These are phyloP conservation scores for Prosopocoilus inquinatus DNA, from an alignment of 2,888 invertebrate species.

Conservation along the genomic window DNA sequence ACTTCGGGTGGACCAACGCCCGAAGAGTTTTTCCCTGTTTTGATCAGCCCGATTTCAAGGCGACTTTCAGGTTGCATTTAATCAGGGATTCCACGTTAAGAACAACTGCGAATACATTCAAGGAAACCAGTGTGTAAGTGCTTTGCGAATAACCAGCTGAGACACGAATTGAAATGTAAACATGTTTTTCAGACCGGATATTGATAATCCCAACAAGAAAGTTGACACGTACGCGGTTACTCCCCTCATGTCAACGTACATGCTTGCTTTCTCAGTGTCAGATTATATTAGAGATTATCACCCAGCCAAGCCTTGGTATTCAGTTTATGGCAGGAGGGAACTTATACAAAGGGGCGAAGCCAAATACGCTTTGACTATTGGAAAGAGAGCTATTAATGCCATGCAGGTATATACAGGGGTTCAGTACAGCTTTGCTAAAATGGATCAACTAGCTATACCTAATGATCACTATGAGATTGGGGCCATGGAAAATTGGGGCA, in stretches of 20 bases:
- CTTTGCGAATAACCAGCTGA: too few relatives aligned
- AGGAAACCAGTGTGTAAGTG: slow-evolving; percentile 2
- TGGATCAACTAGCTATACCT: slow-evolving; percentile 80
- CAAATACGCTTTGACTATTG: slow-evolving; percentile 8
- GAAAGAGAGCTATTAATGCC: slow-evolving; percentile 24
- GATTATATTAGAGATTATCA: slow-evolving; percentile 62
- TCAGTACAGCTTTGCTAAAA: slow-evolving; percentile 63
- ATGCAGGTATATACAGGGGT: slow-evolving; percentile 61
- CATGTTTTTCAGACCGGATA: not conserved
- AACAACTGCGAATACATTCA: slow-evolving; percentile 7
- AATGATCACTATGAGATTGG: slow-evolving; percentile 71
- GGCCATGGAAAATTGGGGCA: slow-evolving; percentile 93
- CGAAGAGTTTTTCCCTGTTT: slow-evolving; percentile 73
- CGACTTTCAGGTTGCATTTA: slow-evolving; percentile 47
- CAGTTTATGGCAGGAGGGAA: slow-evolving; percentile 67
- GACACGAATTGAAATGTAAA: too few relatives aligned
- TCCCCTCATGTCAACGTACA: slow-evolving; percentile 75
- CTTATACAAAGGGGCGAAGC: slow-evolving; percentile 60
- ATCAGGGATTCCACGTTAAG: slow-evolving; percentile 25
- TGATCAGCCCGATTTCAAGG: slow-evolving; percentile 57
- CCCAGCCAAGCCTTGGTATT: slow-evolving; percentile 49
- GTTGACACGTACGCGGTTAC: slow-evolving; percentile 54
- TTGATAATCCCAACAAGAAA: not conserved
- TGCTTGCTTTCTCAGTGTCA: slow-evolving; percentile 77
- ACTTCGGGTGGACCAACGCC: slow-evolving; percentile 46